Conservation (phyloP, 2,797 vertebrate genomes). For the Xenopus petersii region DNA sequence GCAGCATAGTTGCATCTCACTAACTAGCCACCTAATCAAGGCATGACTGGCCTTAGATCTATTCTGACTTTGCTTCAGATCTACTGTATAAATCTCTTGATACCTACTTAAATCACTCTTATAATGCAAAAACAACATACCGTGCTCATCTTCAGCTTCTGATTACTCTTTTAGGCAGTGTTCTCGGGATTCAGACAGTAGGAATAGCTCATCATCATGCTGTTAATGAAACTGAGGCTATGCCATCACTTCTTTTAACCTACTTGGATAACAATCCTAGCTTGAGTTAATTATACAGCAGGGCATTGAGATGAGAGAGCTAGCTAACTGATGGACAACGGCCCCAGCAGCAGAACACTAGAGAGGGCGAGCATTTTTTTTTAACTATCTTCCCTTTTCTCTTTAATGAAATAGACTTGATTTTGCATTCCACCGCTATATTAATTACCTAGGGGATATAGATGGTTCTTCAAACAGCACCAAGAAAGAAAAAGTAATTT, state of each 20-base stretch:
- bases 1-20: slow-evolving; percentile 27
- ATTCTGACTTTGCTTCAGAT: slow-evolving; percentile 48
- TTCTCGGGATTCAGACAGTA: slow-evolving; percentile 44
- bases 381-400: slow-evolving; percentile 31
- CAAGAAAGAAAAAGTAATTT: slow-evolving; percentile 30
- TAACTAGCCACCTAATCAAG: slow-evolving; percentile 48
- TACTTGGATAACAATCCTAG: slow-evolving; percentile 42
- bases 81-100: slow-evolving; percentile 48
- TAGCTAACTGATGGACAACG: slow-evolving; percentile 40
- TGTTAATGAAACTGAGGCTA: slow-evolving; percentile 46
- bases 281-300: slow-evolving; percentile 45
- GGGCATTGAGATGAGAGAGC: slow-evolving; percentile 43
- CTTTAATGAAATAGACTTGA: slow-evolving; percentile 49
- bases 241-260: slow-evolving; percentile 43
- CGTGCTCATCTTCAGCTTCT: slow-evolving; percentile 50
- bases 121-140: slow-evolving; percentile 49
- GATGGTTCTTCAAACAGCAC: slow-evolving; percentile 46
- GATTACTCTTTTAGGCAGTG: slow-evolving; percentile 43
- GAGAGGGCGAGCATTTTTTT: slow-evolving; percentile 26
- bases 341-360: slow-evolving; percentile 48
- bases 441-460: slow-evolving; percentile 47
- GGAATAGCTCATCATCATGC: slow-evolving; percentile 54
- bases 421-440: slow-evolving; percentile 41
- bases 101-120: slow-evolving; percentile 50
- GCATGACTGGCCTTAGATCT: slow-evolving; percentile 45